These are phyloP conservation scores for Gryon sp. DNA, from an alignment of 1,140 invertebrate genomes.

Conservation along the genomic window DNA sequence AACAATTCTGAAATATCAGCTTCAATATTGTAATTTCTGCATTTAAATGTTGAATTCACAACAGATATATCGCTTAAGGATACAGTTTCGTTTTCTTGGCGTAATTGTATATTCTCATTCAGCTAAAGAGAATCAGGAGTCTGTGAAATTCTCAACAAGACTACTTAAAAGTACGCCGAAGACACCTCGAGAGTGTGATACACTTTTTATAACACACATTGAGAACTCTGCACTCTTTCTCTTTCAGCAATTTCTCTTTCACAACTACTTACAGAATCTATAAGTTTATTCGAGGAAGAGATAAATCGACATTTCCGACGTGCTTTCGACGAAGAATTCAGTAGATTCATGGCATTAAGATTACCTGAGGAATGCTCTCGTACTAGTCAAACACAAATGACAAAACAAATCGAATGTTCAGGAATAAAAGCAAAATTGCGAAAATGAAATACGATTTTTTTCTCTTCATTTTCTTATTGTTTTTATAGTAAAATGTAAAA, in stretches of 20 bases:
- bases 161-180: background rate
- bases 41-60: too few species aligned
- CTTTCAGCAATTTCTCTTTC: constrained; percentile 20
- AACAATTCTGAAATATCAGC: too few species aligned
- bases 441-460: too few species aligned
- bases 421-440: background rate
- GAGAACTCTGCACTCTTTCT: background rate
- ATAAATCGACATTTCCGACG: constrained; percentile 41
- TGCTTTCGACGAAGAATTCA: constrained; percentile 31
- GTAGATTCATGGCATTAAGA: constrained; percentile 28
- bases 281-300: constrained; percentile 30
- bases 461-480: background rate
- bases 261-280: constrained; percentile 27
- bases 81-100: background rate
- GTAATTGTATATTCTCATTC: constrained; percentile 3
- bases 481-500: background rate
- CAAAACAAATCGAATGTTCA: constrained; percentile 1
- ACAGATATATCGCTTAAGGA: too few species aligned
- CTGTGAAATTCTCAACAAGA: constrained; percentile 11
- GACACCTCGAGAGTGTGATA: background rate
- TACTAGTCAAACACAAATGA: constrained; percentile 8
- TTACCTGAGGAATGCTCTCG: constrained; percentile 22
- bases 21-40: too few species aligned
- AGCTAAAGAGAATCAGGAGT: background rate
- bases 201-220: constrained; percentile 1